Evolutionary conservation across 2,113 vertebrate genomes (phyloP).

Genomic region (Amphilophus citrinellus): DNA sequence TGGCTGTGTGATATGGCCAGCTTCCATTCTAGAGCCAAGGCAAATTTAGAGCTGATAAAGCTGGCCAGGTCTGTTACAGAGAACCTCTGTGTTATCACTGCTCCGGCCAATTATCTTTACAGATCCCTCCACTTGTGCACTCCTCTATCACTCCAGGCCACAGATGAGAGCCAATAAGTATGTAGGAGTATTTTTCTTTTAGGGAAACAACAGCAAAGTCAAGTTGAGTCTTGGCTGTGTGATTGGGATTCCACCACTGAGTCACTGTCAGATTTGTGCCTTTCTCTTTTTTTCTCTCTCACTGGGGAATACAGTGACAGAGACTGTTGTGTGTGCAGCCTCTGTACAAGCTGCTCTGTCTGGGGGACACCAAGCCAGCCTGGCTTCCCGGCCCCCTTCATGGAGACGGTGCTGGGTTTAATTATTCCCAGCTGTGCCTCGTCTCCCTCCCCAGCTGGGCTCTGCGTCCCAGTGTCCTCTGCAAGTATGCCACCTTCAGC

Average conservation of each 20-base stretch:
- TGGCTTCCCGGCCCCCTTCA: conserved; percentile 57
- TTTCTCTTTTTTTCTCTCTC: conserved; percentile 11
- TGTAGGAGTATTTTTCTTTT: conserved; percentile 35
- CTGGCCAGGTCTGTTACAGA: conserved; percentile 56
- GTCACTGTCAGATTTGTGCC: conserved; percentile 49
- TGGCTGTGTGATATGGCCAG: conserved; percentile 74
- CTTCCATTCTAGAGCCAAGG: conserved; percentile 69
- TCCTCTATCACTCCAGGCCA: conserved; percentile 18
- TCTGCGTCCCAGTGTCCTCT: conserved; percentile 77
- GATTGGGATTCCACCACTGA: conserved; percentile 30
- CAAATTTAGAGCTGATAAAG: conserved; percentile 64
- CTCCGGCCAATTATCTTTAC: conserved; percentile 56
- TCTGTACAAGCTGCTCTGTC: conserved; percentile 56
- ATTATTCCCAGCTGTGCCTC: conserved; percentile 81
- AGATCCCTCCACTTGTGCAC: conserved; percentile 32
- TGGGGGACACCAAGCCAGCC: conserved; percentile 57
- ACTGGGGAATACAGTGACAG: conserved; percentile 54
- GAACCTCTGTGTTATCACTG: conserved; percentile 58
- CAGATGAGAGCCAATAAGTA: conserved; percentile 27
- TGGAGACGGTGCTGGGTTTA: conserved; percentile 76
- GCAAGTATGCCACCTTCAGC: conserved; percentile 54
- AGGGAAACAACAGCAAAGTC: conserved; percentile 49
- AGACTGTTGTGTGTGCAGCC: conserved; percentile 31
- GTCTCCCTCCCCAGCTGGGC: conserved; percentile 77
- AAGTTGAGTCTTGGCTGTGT: conserved; percentile 41